Evolutionary conservation across 1,140 invertebrate species (phyloP).

Genomic region (Trichonephila inaurata): DNA sequence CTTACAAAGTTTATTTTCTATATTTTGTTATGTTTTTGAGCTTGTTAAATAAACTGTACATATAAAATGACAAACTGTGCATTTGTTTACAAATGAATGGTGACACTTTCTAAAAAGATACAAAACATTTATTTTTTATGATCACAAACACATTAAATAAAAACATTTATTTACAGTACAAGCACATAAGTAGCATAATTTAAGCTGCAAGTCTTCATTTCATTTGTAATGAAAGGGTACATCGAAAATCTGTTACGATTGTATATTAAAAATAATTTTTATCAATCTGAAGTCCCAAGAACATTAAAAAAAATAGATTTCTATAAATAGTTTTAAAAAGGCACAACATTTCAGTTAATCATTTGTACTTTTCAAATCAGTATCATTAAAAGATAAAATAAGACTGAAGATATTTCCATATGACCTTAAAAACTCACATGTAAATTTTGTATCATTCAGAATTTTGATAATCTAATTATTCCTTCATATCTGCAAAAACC

Average conservation of each 20-base stretch:
- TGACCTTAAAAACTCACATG: too few species aligned
- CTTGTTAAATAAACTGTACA: background rate
- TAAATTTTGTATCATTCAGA: too few species aligned
- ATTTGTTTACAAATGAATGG: background rate
- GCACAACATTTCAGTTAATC: background rate
- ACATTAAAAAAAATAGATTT: constrained; percentile 22
- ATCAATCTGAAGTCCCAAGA: background rate
- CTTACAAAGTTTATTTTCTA: background rate
- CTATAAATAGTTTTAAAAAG: background rate
- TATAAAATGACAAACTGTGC: background rate
- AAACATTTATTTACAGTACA: constrained; percentile 19
- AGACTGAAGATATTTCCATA: too few species aligned
- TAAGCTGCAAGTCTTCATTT: background rate
- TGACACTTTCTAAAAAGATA: constrained; percentile 20
- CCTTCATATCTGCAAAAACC: background rate
- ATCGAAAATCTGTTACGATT: background rate
- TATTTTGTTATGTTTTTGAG: background rate
- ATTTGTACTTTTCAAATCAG: background rate
- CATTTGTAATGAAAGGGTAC: background rate
- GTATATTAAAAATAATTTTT: background rate
- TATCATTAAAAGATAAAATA: too few species aligned
- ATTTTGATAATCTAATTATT: too few species aligned
- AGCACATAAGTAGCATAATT: constrained; percentile 28
- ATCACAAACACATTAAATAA: constrained; percentile 32
- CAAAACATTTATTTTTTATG: constrained; percentile 58